A percentile compares a stretch with the other conserved stretches of the same genome.
phyloP scores from a whole-genome alignment of 2,113 vertebrate genomes.

The Anas platyrhynchos region DNA sequence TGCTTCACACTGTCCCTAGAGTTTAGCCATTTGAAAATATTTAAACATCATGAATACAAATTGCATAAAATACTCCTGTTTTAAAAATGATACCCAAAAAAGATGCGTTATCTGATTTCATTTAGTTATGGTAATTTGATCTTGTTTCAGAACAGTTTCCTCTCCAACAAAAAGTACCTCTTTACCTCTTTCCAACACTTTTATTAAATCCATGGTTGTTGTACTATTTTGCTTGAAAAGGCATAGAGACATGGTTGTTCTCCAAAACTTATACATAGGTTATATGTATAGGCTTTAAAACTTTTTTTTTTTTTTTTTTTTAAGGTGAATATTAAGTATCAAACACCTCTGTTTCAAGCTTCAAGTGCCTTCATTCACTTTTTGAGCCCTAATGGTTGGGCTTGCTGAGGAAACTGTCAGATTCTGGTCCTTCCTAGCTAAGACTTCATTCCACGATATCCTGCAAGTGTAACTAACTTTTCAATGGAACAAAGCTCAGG shows the following conservation, averaged over 20 bases:
- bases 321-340: not conserved
- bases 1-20: not conserved
- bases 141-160: not conserved
- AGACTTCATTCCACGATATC: not conserved
- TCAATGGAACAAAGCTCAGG: not conserved
- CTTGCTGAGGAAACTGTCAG: not conserved
- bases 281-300: not conserved
- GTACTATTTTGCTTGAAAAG: not conserved
- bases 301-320: not conserved
- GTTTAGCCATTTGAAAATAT: not conserved
- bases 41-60: not conserved
- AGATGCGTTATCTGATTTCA: not conserved
- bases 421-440: not conserved
- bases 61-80: not conserved
- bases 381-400: not conserved
- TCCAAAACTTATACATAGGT: not conserved
- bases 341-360: not conserved
- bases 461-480: not conserved
- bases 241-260: not conserved
- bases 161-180: not conserved
- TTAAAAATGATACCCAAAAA: not conserved
- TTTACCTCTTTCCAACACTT: not conserved
- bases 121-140: conserved; percentile 17
- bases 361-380: not conserved
- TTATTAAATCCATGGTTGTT: not conserved